A percentile compares a stretch with the other conserved stretches of the same genome.
These are phyloP conservation scores for Scrobipalpa costella DNA, from an alignment of 2,888 invertebrate species.

Conservation along the genomic window DNA sequence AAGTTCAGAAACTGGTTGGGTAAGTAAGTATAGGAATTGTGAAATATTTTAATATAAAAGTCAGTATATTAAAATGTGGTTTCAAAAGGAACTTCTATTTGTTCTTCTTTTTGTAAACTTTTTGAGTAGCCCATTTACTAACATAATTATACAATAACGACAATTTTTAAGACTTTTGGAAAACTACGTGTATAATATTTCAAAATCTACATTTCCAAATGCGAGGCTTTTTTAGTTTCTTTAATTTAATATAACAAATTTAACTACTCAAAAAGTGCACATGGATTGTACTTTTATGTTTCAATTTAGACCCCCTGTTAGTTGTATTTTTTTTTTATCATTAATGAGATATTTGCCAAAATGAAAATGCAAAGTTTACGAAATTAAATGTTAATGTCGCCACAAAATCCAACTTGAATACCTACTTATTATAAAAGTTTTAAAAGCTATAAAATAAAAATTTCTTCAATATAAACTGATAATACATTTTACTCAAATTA, in stretches of 20 bases:
- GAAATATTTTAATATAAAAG: not conserved
- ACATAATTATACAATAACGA: conserved; percentile 66
- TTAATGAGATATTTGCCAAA: conserved; percentile 35
- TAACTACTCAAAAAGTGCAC: conserved; percentile 62
- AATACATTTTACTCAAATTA: conserved; percentile 73
- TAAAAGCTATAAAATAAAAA: conserved; percentile 69
- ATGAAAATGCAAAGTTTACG: conserved; percentile 38
- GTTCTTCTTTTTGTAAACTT: conserved; percentile 52
- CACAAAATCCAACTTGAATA: conserved; percentile 75
- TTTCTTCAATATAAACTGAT: conserved; percentile 64
- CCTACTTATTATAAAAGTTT: conserved; percentile 60
- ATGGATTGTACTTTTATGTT: conserved; percentile 35
- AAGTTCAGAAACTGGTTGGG: not conserved
- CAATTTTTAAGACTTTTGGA: conserved; percentile 62
- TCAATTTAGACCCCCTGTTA: conserved; percentile 69
- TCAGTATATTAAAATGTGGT: not conserved
- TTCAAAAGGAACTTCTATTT: conserved; percentile 29
- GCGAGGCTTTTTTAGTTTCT: conserved; percentile 78
- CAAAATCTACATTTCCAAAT: conserved; percentile 81
- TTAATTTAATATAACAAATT: conserved; percentile 42
- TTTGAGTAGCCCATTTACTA: conserved; percentile 60
- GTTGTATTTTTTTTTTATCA: conserved; percentile 53
- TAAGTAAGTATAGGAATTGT: not conserved
- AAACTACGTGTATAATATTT: conserved; percentile 71
- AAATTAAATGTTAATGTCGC: conserved; percentile 60